Base-by-base conservation (phyloP, 1,140 invertebrate genomes). In the Leptestheria dahalacensis region DNA sequence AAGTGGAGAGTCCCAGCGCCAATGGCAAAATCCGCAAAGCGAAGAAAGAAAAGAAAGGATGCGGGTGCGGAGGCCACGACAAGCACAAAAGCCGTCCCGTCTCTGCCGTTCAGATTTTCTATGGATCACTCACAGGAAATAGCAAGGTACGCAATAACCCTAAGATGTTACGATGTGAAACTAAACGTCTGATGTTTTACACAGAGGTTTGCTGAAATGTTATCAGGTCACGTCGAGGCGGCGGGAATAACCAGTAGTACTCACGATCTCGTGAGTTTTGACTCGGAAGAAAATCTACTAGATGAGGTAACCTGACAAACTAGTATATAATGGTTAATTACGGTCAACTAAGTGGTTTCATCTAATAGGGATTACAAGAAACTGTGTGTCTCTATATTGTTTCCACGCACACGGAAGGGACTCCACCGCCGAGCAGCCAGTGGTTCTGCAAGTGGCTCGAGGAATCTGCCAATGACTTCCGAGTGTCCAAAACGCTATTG, bases 371-470 rank as follows among this genome's bases (percentile, higher is more conserved):
- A 0, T 33, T 53, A 28, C 54, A 59, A 23, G 59, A 26, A 2
- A 29, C 50, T 20, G 10, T 65, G 11, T 67, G 66, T 64, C 63
- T 81, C 12, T 74, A 81, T 61, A 65, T 82, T 25, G 64, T 81
- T 21, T 78, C 79, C 6, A 82, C 80, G 0, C 78, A 80, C 65
- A 71, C 69, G 2, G 77, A 78, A 63, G 80, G 80, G 3, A 61
- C 61, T 20, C 76, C 79, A 28, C 77, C 79, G 47, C 68, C 73
- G 26, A 66, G 63, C 49, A 68, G 69, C 20, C 53, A 64, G 21
- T 80, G 78, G 78, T 81, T 82, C 65, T 77, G 64, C 63, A 76
- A 75, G 65, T 79, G 76, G 73, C 61, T 81, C 6, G 62, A 74
- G 61, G 79, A 82, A 59, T 66, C 73, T 24, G 68, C 75, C 1